Evolutionary conservation across 1,140 invertebrate species (phyloP).

Genomic region (Condylostylus longicornis): DNA sequence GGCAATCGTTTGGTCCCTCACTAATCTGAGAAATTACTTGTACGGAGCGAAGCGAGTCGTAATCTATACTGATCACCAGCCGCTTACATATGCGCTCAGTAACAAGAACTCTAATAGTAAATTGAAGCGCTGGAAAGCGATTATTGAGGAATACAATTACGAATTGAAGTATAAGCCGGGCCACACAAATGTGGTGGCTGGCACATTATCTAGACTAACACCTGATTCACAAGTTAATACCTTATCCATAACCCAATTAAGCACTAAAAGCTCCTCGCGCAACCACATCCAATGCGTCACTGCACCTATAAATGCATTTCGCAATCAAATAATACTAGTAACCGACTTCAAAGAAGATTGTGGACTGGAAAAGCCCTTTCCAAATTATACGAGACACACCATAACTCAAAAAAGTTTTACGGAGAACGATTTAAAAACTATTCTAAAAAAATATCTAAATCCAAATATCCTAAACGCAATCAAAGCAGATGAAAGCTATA

Average conservation of each 20-base stretch:
- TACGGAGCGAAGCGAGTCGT: conserved; percentile 15
- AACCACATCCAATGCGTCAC: conserved; percentile 1
- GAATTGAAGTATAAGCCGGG: conserved; percentile 18
- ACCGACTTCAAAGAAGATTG: background rate
- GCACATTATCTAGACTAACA: conserved; percentile 1
- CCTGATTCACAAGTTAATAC: background rate
- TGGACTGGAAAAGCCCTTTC: background rate
- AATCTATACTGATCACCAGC: conserved; percentile 24
- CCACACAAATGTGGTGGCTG: conserved; percentile 10
- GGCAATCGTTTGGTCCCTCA: conserved; percentile 32
- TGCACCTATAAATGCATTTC: conserved; percentile 5
- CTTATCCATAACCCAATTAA: conserved; percentile 1
- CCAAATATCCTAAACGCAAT: background rate
- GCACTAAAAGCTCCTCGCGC: conserved; percentile 1
- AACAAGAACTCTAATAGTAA: conserved; percentile 25
- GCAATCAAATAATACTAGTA: conserved; percentile 1
- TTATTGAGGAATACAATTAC: conserved; percentile 23
- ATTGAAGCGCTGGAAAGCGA: conserved; percentile 27
- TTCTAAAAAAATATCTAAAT: conserved; percentile 2
- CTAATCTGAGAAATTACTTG: conserved; percentile 23
- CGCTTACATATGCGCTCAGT: conserved; percentile 28
- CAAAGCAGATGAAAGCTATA: background rate
- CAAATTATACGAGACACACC: background rate
- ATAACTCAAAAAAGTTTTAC: background rate
- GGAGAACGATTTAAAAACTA: background rate